Conservation (phyloP, 2,797 vertebrate species). For the Enteromius afrohamiltoni region DNA sequence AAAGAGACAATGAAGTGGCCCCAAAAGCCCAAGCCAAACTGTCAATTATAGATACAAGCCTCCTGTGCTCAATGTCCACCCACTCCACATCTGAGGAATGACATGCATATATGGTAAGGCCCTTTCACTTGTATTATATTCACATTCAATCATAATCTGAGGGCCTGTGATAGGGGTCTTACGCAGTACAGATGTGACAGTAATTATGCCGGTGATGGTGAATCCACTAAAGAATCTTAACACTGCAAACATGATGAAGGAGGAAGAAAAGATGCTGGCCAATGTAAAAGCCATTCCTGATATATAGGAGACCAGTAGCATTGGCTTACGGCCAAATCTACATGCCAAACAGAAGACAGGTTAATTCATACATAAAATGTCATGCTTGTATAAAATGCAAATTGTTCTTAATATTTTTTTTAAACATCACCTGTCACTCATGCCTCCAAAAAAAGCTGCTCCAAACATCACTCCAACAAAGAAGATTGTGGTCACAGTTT, state of each 20-base stretch:
- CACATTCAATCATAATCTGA: background rate
- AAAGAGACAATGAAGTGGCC: slow-evolving; percentile 46
- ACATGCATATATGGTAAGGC: background rate
- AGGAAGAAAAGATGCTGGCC: slow-evolving; percentile 60
- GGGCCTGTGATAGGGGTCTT: background rate
- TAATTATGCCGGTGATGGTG: slow-evolving; percentile 60
- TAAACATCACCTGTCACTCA: slow-evolving; percentile 74
- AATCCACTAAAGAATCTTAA: slow-evolving; percentile 64
- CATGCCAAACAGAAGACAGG: background rate
- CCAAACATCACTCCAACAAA: slow-evolving; percentile 79
- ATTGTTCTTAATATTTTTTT: background rate
- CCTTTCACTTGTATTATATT: background rate
- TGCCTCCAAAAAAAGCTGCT: slow-evolving; percentile 73
- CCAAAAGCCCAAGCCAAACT: slow-evolving; percentile 77
- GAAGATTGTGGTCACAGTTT: slow-evolving; percentile 73
- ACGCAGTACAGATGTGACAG: slow-evolving; percentile 59
- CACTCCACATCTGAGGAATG: slow-evolving; percentile 76
- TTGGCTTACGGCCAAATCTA: slow-evolving; percentile 61
- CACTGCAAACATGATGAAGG: slow-evolving; percentile 62
- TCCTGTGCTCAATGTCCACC: slow-evolving; percentile 77
- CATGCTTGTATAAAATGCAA: background rate
- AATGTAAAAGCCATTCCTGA: slow-evolving; percentile 51
- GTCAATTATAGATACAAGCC: slow-evolving; percentile 72
- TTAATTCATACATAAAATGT: background rate
- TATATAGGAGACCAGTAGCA: slow-evolving; percentile 62